phyloP scores from a whole-genome alignment of 2,888 invertebrate genomes.

The Amitus sp. region DNA sequence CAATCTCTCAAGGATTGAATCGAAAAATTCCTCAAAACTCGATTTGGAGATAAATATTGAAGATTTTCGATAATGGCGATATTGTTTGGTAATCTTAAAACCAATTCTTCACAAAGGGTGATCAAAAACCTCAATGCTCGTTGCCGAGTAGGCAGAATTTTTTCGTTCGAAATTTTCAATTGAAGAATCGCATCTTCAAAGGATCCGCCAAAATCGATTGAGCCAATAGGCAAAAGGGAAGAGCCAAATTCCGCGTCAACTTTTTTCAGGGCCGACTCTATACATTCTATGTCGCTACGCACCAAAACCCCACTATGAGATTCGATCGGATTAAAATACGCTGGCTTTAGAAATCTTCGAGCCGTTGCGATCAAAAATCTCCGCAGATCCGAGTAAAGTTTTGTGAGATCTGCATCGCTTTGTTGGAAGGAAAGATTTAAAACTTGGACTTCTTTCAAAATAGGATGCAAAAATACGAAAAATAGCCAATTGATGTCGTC shows the following conservation, averaged over 20 bases:
- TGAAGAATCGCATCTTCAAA: not conserved
- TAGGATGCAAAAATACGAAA: not conserved
- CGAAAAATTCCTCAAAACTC: not conserved
- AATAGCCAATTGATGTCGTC: not conserved
- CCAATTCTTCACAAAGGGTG: not conserved
- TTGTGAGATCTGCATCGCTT: not conserved
- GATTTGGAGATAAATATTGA: not conserved
- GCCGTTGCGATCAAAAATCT: not conserved
- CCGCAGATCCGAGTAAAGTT: not conserved
- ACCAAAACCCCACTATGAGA: not conserved
- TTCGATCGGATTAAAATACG: not conserved
- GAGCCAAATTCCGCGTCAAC: not conserved
- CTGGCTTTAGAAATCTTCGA: not conserved
- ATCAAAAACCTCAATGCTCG: not conserved
- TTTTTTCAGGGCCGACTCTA: not conserved
- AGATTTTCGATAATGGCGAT: constrained; percentile 5
- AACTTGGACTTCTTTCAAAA: not conserved
- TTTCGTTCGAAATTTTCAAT: not conserved
- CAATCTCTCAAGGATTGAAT: not conserved
- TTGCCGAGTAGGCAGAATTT: not conserved
- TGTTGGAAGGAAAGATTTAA: not conserved
- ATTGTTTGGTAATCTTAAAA: not conserved
- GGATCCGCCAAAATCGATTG: not conserved
- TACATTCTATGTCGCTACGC: not conserved
- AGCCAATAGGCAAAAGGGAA: not conserved